Conservation (phyloP, 2,797 vertebrate genomes). For the Rhynchotus rufescens region DNA sequence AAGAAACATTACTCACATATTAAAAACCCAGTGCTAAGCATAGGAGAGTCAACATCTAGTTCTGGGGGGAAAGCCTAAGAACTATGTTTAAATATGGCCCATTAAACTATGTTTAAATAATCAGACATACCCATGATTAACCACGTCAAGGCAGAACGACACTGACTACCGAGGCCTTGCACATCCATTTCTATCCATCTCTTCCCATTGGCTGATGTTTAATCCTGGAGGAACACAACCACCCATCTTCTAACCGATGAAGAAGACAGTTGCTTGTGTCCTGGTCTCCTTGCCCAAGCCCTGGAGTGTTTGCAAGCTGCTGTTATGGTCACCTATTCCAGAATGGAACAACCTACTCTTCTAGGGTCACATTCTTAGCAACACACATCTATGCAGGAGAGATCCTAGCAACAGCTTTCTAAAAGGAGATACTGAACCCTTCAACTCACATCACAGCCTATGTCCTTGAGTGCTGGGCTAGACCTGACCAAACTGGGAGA, state of each 20-base stretch:
- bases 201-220: not conserved
- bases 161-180: not conserved
- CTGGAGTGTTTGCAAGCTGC: not conserved
- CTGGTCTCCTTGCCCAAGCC: not conserved
- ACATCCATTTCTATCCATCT: not conserved
- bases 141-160: not conserved
- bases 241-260: not conserved
- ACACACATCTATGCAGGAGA: rapidly evolving
- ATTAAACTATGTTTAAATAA: not conserved
- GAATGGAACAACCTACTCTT: not conserved
- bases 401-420: not conserved
- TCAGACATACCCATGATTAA: not conserved
- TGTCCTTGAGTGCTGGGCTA: too few species aligned
- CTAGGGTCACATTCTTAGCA: not conserved
- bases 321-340: not conserved
- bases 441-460: not conserved
- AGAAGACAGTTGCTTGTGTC: not conserved
- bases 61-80: not conserved
- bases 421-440: not conserved
- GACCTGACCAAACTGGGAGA: too few species aligned
- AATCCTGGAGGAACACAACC: not conserved
- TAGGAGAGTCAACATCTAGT: not conserved
- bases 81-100: not conserved
- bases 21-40: not conserved
- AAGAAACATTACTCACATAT: not conserved